These are phyloP conservation scores for Moxostoma hubbsi DNA, from an alignment of 2,797 vertebrate genomes.

Conservation along the genomic window DNA sequence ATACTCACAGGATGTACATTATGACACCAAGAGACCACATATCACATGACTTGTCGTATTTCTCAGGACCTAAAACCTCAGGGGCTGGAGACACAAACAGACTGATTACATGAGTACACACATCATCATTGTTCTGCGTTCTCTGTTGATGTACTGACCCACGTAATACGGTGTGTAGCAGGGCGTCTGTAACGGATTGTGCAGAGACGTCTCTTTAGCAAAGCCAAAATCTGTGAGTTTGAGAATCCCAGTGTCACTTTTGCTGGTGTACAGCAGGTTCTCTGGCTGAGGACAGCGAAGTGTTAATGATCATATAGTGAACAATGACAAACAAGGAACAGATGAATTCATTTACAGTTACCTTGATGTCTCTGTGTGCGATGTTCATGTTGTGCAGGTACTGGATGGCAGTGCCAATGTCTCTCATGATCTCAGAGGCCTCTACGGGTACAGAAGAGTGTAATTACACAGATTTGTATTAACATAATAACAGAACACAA, in stretches of 20 bases:
- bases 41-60: constrained; percentile 98
- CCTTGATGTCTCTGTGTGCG: constrained; percentile 97
- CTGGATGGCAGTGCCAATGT: constrained; percentile 93
- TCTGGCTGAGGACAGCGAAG: constrained; percentile 82
- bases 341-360: constrained; percentile 61
- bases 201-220: constrained; percentile 93
- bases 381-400: constrained; percentile 92
- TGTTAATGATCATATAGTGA: too few species aligned
- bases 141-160: constrained; percentile 77
- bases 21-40: constrained; percentile 99
- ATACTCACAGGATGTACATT: constrained; percentile 98
- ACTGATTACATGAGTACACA: not conserved
- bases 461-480: not conserved
- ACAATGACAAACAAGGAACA: not conserved
- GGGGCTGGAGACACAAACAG: constrained; percentile 79
- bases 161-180: constrained; percentile 99
- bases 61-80: constrained; percentile 97
- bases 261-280: constrained; percentile 93
- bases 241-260: constrained; percentile 82
- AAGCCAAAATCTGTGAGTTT: constrained; percentile 98
- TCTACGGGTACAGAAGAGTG: constrained; percentile 74
- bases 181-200: constrained; percentile 93
- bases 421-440: constrained; percentile 93
- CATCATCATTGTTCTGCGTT: not conserved
- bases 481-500: not conserved